Percentiles rank a stretch among this genome's conserved stretches.
phyloP scores from a whole-genome alignment of 1,140 invertebrate genomes.

The Melanaphis sacchari region DNA sequence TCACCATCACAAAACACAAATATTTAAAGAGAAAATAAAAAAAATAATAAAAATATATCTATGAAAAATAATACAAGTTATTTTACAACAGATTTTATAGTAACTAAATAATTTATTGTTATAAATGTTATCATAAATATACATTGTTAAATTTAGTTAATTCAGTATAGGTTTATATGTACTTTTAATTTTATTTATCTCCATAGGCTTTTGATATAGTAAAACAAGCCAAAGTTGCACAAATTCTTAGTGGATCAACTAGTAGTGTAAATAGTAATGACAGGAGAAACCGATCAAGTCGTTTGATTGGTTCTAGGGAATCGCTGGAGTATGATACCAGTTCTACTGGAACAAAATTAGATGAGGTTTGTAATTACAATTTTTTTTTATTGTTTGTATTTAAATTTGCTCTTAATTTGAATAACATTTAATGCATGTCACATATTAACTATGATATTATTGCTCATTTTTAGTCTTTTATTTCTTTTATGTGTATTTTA shows the following conservation, averaged over 20 bases:
- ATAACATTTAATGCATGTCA: constrained; percentile 30
- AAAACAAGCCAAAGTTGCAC: constrained; percentile 84
- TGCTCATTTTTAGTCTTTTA: background rate
- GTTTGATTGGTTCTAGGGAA: constrained; percentile 62
- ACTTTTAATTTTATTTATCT: constrained; percentile 58
- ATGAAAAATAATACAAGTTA: background rate
- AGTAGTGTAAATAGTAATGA: constrained; percentile 62
- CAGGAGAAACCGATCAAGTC: constrained; percentile 63
- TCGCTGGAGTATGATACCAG: constrained; percentile 57
- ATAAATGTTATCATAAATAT: background rate
- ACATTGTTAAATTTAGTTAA: background rate
- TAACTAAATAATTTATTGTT: background rate
- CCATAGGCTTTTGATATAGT: constrained; percentile 84
- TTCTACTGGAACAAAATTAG: constrained; percentile 54
- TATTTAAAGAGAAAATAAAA: background rate
- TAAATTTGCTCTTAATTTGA: background rate
- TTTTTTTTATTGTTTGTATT: constrained; percentile 1
- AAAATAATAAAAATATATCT: background rate
- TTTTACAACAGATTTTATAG: background rate
- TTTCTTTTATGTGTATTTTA: background rate
- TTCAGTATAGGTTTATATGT: background rate
- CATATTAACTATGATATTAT: background rate
- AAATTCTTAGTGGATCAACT: constrained; percentile 68
- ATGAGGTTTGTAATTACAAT: constrained; percentile 41
- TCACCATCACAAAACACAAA: background rate